Base-by-base conservation (phyloP, 2,113 vertebrate species). In the Chlorodrepanis virens region DNA sequence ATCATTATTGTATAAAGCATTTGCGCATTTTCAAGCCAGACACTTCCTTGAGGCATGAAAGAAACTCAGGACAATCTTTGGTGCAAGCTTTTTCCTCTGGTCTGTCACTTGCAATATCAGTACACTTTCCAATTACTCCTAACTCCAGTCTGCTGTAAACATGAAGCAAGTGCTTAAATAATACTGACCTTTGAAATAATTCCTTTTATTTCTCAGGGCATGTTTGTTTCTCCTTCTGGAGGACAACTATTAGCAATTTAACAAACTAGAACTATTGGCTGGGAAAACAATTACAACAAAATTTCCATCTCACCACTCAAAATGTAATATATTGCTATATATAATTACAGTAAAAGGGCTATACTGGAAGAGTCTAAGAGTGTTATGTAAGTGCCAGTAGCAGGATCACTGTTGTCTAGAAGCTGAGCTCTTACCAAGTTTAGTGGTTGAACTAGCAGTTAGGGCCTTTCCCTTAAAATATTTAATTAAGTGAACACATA, bases 101-200 rank as follows among this genome's bases (percentile, higher is more conserved):
- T 63, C 67, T 14, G 4, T 86, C 78, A 85, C 67, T 37, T 61
- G 25, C 42, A 90, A 63, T 85, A 74, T 47, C 5, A 6, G 23
- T 56, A 85, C 15, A 9, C 10, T 92, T 95, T 85, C 42, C 61
- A 88, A 77, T 83, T 94, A 72, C 53, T 90, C 83, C 53, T 80
- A 83, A 80, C 45, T 87, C 14, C 52, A 89, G 35, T 56, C 14
- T 85, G 78, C 75, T 82, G 25, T 42, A 94, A 92, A 40, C 63
- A 57, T 24, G 21, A 85, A 76, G 80, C 9, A 77, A 85, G 6
- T 54, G 20, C 28, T 72, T 76, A 93, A 94, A 45, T 39, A 88
- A 93, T n/a, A 69, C 23, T 90, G 85, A 93, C 75, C 79, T 95
- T 85, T 88, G 50, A 92, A 92, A 86, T 69, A 91, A 96, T 77